Percentiles rank a stretch among this genome's conserved stretches.
Evolutionary conservation across 2,113 vertebrate species (phyloP).

Genomic region (Bos indicus): DNA sequence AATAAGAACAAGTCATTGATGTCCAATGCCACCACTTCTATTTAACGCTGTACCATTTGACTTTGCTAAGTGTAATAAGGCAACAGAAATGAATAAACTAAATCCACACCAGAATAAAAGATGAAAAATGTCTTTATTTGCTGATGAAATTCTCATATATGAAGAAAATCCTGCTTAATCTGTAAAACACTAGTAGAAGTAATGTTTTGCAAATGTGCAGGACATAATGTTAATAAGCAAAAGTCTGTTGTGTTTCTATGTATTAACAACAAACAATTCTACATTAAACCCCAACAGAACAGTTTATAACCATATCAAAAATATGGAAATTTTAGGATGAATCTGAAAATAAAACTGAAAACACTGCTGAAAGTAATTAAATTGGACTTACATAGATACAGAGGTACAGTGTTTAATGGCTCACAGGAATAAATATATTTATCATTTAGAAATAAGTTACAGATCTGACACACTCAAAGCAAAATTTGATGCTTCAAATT

Average conservation of each 20-base stretch:
- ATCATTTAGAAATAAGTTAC: neutral
- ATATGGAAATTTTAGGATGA: neutral
- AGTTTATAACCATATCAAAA: neutral
- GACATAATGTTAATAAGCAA: neutral
- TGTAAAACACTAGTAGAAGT: neutral
- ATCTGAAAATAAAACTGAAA: neutral
- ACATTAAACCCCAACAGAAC: neutral
- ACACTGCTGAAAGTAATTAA: neutral
- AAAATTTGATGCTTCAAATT: neutral
- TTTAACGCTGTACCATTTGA: neutral
- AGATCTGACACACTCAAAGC: neutral
- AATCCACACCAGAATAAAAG: neutral
- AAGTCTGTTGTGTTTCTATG: neutral
- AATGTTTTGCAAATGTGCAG: neutral
- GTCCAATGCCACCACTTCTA: neutral
- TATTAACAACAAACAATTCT: neutral
- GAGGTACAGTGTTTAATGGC: neutral
- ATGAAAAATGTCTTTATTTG: neutral
- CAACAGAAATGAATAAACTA: neutral
- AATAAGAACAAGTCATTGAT: neutral
- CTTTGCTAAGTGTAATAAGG: neutral
- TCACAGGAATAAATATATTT: neutral
- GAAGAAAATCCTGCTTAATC: neutral
- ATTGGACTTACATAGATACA: neutral
- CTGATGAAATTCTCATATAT: neutral